Base-by-base conservation (phyloP, 2,113 vertebrate species). In the Spea bombifrons region DNA sequence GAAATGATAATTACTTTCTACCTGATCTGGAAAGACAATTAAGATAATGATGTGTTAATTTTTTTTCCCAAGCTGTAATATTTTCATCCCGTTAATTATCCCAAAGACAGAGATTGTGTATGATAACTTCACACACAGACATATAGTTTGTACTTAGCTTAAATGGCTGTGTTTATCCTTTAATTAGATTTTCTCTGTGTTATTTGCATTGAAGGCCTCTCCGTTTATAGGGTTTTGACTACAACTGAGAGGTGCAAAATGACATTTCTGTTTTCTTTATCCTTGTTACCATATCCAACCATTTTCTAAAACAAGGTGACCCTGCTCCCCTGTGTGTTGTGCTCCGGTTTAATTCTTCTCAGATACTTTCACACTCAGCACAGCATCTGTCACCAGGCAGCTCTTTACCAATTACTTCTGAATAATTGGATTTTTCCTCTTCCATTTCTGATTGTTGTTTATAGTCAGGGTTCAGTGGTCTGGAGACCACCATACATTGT, bases 21-120 rank as follows among this genome's bases (percentile, higher is more conserved):
- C 92, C 92, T 92, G 91, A 92, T 86, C 83, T 84, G 88, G 90
- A 90, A 91, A 90, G 88, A 91, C 90, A 92, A 93, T 93, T 92
- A 92, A 89, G 89, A 90, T 91, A 90, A 89, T 66, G 73, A 66
- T 84, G 90, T 90, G 91, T 90, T 92, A 90, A 91, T 92, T 92
- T 93, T 87, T 89, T 88, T 85, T 87, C 87, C 63, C 81, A 91
- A 88, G 90, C 88, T 89, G 86, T 90, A 91, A 92, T 91, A 91
- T 90, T 91, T 91, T 91, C 88, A 91, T 92, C 90, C 88, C 85
- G 86, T 89, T 92, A 93, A 93, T 94, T 90, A 91, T 85, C 90
- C 85, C 76, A 85, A 85, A 90, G 88, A 90, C 85, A 90, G 90
- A 92, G 87, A 86, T 88, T 88, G 88, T 87, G 88, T 84, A 89